Conservation (phyloP, 2,113 vertebrate species). For the Syngnathoides biaculeatus region DNA sequence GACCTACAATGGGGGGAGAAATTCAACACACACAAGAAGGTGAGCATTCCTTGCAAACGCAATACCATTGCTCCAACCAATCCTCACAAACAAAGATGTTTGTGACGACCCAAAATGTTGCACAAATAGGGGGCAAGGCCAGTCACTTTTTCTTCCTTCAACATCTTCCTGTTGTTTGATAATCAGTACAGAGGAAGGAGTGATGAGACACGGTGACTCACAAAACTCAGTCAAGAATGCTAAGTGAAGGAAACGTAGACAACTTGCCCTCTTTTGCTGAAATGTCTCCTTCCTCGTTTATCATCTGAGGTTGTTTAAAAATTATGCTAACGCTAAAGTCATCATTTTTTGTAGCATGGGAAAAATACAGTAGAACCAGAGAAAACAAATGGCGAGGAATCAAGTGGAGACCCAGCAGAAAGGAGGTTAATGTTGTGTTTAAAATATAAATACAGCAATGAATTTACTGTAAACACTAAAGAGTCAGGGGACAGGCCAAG, state of each 20-base stretch:
- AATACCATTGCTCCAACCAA: slow-evolving; percentile 11
- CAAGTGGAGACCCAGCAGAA: slow-evolving; percentile 16
- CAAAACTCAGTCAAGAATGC: slow-evolving; percentile 53
- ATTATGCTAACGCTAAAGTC: not conserved
- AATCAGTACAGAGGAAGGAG: slow-evolving; percentile 65
- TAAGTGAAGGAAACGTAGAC: slow-evolving; percentile 22
- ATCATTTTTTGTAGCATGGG: not conserved
- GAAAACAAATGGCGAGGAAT: not conserved
- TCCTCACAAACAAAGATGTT: slow-evolving; percentile 3
- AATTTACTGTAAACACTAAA: slow-evolving; percentile 65
- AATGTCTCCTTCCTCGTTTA: not conserved
- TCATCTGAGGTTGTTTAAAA: not conserved
- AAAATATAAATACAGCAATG: slow-evolving; percentile 51
- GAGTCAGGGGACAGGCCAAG: slow-evolving; percentile 18
- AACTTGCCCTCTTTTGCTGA: slow-evolving; percentile 11
- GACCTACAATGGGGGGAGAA: not conserved
- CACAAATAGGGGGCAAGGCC: slow-evolving; percentile 9
- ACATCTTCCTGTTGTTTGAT: slow-evolving; percentile 31
- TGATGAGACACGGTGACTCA: slow-evolving; percentile 64
- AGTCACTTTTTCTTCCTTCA: slow-evolving; percentile 13
- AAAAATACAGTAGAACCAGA: slow-evolving; percentile 11
- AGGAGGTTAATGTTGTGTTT: slow-evolving; percentile 49
- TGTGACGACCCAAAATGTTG: slow-evolving; percentile 16
- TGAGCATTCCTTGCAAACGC: slow-evolving; percentile 3
- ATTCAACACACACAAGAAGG: slow-evolving; percentile 4